A percentile compares a stretch with the other conserved stretches of the same genome.
phyloP scores from a whole-genome alignment of 2,888 invertebrate genomes.

The Amiota minor region DNA sequence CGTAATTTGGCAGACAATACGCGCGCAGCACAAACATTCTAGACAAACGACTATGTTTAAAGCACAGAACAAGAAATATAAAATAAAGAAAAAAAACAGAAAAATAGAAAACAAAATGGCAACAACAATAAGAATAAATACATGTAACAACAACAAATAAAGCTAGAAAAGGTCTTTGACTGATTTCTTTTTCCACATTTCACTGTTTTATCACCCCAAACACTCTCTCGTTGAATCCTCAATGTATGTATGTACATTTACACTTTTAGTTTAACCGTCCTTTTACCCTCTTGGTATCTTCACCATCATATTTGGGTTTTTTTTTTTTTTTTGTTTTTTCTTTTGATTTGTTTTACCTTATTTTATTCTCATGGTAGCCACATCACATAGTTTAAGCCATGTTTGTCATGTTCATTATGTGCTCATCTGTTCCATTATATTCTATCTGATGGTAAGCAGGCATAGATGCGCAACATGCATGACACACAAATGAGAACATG shows the following conservation, averaged over 20 bases:
- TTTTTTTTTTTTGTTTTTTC: conserved; percentile 57
- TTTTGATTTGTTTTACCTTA: conserved; percentile 62
- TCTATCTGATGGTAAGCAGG: too few species aligned
- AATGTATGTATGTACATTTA: too few species aligned
- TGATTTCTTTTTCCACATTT: conserved; percentile 37
- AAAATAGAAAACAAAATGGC: conserved; percentile 42
- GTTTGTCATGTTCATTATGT: too few species aligned
- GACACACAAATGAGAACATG: too few species aligned
- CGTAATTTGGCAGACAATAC: conserved; percentile 63
- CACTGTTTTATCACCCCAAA: background rate
- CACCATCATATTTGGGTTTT: conserved; percentile 46
- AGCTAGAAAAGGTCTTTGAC: conserved; percentile 58
- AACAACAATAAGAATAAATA: conserved; percentile 31
- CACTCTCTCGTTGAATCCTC: too few species aligned
- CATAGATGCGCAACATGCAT: too few species aligned
- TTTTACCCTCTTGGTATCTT: conserved; percentile 45
- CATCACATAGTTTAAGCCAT: too few species aligned
- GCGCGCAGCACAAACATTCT: conserved; percentile 12
- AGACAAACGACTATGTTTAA: conserved; percentile 16
- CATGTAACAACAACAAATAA: conserved; percentile 28
- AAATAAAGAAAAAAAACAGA: background rate
- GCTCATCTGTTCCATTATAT: background rate
- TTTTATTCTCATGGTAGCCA: conserved; percentile 37
- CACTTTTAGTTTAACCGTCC: too few species aligned
- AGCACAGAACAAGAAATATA: background rate